Evolutionary conservation across 1,140 invertebrate genomes (phyloP).

Genomic region (Choristoneura fumiferana): DNA sequence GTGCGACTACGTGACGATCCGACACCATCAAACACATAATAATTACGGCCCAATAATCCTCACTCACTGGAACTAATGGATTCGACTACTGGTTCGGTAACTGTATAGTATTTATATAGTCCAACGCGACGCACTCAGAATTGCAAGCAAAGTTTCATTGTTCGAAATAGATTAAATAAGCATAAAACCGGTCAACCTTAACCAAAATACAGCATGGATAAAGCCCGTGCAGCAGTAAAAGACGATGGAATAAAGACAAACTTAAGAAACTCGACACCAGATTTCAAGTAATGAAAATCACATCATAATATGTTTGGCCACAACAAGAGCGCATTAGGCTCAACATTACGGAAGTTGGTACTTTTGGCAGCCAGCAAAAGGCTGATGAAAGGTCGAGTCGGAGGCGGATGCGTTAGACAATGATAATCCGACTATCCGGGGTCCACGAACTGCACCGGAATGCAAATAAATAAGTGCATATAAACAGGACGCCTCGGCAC

Average conservation of each 20-base stretch:
- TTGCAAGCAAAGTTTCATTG: too few relatives aligned
- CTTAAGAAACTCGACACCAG: too few relatives aligned
- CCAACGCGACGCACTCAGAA: neutral
- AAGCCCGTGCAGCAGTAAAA: too few relatives aligned
- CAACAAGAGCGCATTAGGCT: too few relatives aligned
- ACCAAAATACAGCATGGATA: too few relatives aligned
- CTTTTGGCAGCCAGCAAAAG: conserved; percentile 37
- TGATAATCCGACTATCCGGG: conserved; percentile 52
- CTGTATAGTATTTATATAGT: neutral
- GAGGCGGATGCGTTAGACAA: conserved; percentile 47
- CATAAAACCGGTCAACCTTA: too few relatives aligned
- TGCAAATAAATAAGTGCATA: conserved; percentile 70
- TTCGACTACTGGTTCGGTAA: neutral
- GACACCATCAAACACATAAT: conserved; percentile 31
- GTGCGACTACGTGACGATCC: conserved; percentile 34
- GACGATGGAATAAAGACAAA: too few relatives aligned
- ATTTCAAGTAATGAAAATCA: too few relatives aligned
- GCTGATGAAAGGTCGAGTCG: conserved; percentile 61
- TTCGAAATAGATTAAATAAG: too few relatives aligned
- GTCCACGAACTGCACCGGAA: conserved; percentile 66
- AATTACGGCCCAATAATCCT: conserved; percentile 28
- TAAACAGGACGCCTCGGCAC: conserved; percentile 63
- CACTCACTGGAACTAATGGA: conserved; percentile 19
- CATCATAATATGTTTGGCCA: conserved; percentile 37
- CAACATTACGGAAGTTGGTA: conserved; percentile 47